phyloP scores from a whole-genome alignment of 2,797 vertebrate species.

The Pseudopleuronectes americanus region DNA sequence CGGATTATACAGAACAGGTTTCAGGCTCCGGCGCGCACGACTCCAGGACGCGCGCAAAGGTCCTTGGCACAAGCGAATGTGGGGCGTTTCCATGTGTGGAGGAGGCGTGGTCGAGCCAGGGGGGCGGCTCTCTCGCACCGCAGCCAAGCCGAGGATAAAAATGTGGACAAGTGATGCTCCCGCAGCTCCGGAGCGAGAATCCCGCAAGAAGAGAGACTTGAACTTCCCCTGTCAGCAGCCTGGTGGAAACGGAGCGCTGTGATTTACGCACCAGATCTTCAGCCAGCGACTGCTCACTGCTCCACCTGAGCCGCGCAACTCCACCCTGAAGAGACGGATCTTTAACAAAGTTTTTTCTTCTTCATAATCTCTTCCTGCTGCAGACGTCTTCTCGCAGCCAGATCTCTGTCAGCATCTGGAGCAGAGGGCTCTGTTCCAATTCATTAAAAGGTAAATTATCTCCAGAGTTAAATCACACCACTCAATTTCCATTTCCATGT shows the following conservation, averaged over 20 bases:
- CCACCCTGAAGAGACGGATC: constrained; percentile 36
- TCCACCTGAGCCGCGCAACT: constrained; percentile 54
- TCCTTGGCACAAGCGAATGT: constrained; percentile 28
- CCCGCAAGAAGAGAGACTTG: constrained; percentile 49
- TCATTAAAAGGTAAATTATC: constrained; percentile 74
- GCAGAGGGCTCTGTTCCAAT: constrained; percentile 49
- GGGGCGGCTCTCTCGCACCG: constrained; percentile 51
- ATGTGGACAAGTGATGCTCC: constrained; percentile 80
- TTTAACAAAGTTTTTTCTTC: neutral
- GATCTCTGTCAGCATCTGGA: constrained; percentile 47
- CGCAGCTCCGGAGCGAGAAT: constrained; percentile 67
- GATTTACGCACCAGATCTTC: neutral
- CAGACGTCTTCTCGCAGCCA: constrained; percentile 45
- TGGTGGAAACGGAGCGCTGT: constrained; percentile 21
- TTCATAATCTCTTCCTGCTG: constrained; percentile 4
- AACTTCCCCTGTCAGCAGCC: constrained; percentile 1
- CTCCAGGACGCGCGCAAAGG: constrained; percentile 13
- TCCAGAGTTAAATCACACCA: constrained; percentile 54
- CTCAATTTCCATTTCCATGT: constrained; percentile 38
- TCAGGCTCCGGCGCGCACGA: constrained; percentile 2
- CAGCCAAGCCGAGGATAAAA: constrained; percentile 79
- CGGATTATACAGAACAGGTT: neutral
- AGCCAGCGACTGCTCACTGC: constrained; percentile 15
- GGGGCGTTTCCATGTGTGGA: constrained; percentile 49
- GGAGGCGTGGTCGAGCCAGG: constrained; percentile 74